Conservation (phyloP, 2,888 invertebrate species). For the Meandrusa payeni region DNA sequence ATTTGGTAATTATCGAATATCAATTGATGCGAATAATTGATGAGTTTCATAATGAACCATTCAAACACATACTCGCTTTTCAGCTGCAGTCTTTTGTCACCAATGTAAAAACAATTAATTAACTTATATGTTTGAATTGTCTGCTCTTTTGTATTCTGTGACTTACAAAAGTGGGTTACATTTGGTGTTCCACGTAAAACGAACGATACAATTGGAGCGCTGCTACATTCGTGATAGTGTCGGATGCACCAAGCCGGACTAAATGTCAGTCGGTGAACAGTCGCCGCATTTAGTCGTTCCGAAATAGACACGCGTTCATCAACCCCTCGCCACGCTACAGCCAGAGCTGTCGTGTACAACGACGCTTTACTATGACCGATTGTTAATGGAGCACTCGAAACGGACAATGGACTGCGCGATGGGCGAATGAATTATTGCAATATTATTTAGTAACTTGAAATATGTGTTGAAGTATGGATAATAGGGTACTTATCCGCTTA, state of each 20-base stretch:
- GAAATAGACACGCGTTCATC: conserved; percentile 78
- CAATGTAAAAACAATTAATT: too few species aligned
- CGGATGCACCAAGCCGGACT: conserved; percentile 72
- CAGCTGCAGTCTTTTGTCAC: too few species aligned
- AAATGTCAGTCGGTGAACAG: conserved; percentile 78
- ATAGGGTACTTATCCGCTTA: too few species aligned
- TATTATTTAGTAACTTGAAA: background rate
- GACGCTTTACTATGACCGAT: conserved; percentile 37
- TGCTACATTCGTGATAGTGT: conserved; percentile 31
- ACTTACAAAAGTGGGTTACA: conserved; percentile 9
- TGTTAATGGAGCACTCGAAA: conserved; percentile 24
- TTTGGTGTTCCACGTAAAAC: conserved; percentile 10
- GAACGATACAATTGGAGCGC: conserved; percentile 18
- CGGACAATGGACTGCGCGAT: conserved; percentile 1
- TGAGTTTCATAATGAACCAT: too few species aligned
- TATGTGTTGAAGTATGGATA: background rate
- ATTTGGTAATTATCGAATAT: too few species aligned
- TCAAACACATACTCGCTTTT: too few species aligned
- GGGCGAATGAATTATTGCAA: conserved; percentile 1
- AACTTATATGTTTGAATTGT: too few species aligned
- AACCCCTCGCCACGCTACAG: conserved; percentile 75
- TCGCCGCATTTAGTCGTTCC: conserved; percentile 72
- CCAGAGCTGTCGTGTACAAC: conserved; percentile 54
- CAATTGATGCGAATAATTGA: too few species aligned
- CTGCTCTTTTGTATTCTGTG: conserved; percentile 2